phyloP scores from a whole-genome alignment of 2,113 vertebrate genomes.

The Cebus imitator region DNA sequence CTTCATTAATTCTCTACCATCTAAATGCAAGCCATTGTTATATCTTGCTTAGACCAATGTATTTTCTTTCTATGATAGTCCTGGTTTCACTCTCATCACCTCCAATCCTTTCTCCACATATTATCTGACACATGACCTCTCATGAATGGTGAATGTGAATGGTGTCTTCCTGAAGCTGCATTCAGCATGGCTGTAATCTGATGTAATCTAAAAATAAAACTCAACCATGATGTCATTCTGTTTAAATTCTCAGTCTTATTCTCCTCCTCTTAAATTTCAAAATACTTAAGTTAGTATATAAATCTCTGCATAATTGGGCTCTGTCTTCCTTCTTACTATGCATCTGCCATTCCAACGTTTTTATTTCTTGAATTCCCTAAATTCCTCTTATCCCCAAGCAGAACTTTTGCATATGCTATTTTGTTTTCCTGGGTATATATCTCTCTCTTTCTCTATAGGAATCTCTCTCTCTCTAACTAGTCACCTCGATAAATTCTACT shows the following conservation, averaged over 20 bases:
- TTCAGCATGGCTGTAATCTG: neutral
- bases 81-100: neutral
- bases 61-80: neutral
- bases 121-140: neutral
- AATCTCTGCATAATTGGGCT: neutral
- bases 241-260: neutral
- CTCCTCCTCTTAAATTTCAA: neutral
- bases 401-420: neutral
- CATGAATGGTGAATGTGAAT: neutral
- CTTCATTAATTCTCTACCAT: neutral
- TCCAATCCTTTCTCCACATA: neutral
- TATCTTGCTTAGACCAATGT: neutral
- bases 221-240: neutral
- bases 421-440: neutral
- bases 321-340: neutral
- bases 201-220: neutral
- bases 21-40: neutral
- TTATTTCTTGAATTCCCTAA: neutral
- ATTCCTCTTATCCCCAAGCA: neutral
- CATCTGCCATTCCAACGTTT: neutral
- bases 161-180: neutral
- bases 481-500: neutral
- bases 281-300: neutral
- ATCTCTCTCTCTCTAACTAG: neutral
- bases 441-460: neutral